Conservation (phyloP, 2,888 invertebrate species). For the Agonopterix arenella region DNA sequence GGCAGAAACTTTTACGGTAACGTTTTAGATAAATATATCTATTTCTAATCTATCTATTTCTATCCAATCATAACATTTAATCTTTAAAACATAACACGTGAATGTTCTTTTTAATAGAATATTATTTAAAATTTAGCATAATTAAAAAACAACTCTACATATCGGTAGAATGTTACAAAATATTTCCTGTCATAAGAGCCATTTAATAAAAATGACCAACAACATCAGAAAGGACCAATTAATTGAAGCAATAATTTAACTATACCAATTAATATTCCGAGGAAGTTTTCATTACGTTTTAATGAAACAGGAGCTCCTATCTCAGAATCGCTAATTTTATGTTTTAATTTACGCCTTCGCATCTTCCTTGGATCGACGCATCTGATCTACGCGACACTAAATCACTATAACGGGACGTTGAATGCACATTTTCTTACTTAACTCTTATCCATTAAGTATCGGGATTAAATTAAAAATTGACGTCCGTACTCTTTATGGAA, state of each 20-base stretch:
- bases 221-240: no score
- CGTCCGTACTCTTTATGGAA: not conserved
- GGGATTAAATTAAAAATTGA: conserved; percentile 10
- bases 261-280: conserved; percentile 46
- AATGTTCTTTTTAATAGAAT: no score
- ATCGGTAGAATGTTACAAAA: no score
- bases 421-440: conserved; percentile 13
- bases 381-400: conserved; percentile 36
- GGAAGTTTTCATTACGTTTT: conserved; percentile 60
- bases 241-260: not conserved
- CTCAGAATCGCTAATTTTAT: conserved; percentile 57
- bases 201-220: no score
- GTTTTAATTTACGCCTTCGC: conserved; percentile 52
- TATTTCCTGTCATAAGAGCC: no score
- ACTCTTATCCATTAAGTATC: not conserved
- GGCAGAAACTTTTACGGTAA: no score
- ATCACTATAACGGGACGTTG: conserved; percentile 39
- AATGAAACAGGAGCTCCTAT: conserved; percentile 52
- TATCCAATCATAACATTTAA: no score
- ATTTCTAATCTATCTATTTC: no score
- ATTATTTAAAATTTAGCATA: no score
- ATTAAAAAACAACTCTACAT: no score
- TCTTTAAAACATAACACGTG: no score
- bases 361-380: conserved; percentile 20
- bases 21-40: no score